Evolutionary conservation across 2,888 invertebrate species (phyloP), one percentile per base, ranked within the genome.

Genomic region (Clostera curtula): DNA sequence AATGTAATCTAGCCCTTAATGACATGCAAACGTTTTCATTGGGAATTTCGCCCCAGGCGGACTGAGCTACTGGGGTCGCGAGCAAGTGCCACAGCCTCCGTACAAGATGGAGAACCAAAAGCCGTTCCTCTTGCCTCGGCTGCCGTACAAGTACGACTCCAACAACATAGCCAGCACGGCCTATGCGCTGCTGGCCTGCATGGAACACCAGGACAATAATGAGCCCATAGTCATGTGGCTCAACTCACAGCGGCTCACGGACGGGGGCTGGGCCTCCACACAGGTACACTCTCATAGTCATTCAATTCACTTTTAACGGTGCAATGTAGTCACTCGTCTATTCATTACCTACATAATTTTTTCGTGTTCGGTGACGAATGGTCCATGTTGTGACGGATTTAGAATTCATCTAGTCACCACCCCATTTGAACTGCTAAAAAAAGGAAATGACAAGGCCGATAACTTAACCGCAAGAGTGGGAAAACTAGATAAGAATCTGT

Each of bases 101-200:
- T 90, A 88, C 43, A 95, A 95, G 73, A 86, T 91, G 55, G 96
- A 96, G 77, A 96, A 96, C 77, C 95, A 96, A 61, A 93, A 94
- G 61, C 95, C 95, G 4, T 97, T 95, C 87, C 83, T 93, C 1
- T 75, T 96, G 35, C 96, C 97, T 0, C 89, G 97, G 0, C 77
- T 95, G 32, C 95, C 96, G 0, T 95, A 96, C 67, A 89, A 89
- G 47, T 94, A 91, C 64, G 98, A 98, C 76, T 89, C 95, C 0
- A 91, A 93, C 60, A 97, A 97, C 66, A 92, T 97, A 22, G 96
- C 96, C 57, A 90, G 97, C 0, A 98, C 97, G 0, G 93, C 97
- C 0, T 97, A 96, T 65, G 97, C 94, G 1, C 76, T 98, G 24
- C 80, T 98, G 49, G 92, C 95, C 0, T 95, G 96, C 61, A 94